A percentile compares a stretch with the other conserved stretches of the same genome.
phyloP scores from a whole-genome alignment of 2,113 vertebrate genomes.

The Hippocampus zosterae region DNA sequence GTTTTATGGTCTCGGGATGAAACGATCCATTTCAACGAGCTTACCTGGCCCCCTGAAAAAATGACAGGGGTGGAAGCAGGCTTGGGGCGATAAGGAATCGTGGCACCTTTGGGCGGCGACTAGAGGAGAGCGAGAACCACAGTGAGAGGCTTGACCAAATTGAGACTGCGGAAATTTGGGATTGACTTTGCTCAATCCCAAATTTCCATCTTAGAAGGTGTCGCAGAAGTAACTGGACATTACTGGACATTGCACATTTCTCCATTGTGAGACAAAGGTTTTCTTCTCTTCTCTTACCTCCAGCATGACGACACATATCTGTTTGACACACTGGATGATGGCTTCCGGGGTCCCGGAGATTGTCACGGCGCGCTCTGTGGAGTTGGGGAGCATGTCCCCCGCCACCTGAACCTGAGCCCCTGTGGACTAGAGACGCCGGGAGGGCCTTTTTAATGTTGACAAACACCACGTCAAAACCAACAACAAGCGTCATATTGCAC shows the following conservation, averaged over 20 bases:
- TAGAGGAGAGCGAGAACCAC: constrained; percentile 81
- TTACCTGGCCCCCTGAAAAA: constrained; percentile 99
- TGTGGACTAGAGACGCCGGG: constrained; percentile 80
- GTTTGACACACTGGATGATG: constrained; percentile 98
- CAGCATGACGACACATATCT: constrained; percentile 99
- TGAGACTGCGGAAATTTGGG: too few relatives aligned
- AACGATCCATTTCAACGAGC: constrained; percentile 21
- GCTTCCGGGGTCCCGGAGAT: constrained; percentile 97
- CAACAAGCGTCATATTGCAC: too few relatives aligned
- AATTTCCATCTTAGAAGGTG: too few relatives aligned
- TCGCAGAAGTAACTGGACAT: too few relatives aligned
- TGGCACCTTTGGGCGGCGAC: constrained; percentile 99
- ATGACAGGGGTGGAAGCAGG: constrained; percentile 98
- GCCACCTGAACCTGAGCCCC: constrained; percentile 97
- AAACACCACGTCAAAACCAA: too few relatives aligned
- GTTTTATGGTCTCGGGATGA: neutral
- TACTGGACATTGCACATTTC: too few relatives aligned
- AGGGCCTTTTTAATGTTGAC: neutral
- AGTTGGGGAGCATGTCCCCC: constrained; percentile 97
- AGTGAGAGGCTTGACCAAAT: constrained; percentile 34
- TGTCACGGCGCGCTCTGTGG: constrained; percentile 95
- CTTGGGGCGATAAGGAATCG: constrained; percentile 98
- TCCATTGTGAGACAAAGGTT: too few relatives aligned
- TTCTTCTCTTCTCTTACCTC: constrained; percentile 72
- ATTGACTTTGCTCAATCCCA: too few relatives aligned